Conservation (phyloP, 2,888 invertebrate species). For the Hypercompe scribonia region DNA sequence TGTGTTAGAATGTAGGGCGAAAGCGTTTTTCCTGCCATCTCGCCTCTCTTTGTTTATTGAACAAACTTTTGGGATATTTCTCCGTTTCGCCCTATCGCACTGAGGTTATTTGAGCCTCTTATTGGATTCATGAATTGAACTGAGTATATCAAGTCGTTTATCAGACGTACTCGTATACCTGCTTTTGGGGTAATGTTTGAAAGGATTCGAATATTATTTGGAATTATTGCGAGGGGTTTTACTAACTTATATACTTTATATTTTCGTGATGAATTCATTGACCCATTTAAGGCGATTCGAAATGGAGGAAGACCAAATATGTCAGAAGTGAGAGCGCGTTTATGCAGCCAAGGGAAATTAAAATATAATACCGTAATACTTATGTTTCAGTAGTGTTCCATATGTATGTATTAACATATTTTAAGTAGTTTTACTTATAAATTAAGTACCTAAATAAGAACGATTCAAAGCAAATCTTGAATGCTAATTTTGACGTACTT, state of each 20-base stretch:
- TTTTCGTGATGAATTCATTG: background rate
- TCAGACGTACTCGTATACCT: constrained; percentile 50
- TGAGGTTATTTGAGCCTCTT: constrained; percentile 51
- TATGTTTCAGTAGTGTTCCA: background rate
- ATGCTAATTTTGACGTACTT: too few relatives aligned
- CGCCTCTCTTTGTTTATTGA: constrained; percentile 62
- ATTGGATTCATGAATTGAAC: constrained; percentile 56
- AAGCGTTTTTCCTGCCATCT: constrained; percentile 65
- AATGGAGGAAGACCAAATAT: background rate
- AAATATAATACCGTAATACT: background rate
- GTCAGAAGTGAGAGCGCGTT: background rate
- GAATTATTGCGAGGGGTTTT: constrained; percentile 10
- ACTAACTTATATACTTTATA: background rate
- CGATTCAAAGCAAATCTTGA: too few relatives aligned
- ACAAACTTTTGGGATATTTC: constrained; percentile 58
- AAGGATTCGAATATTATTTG: constrained; percentile 29
- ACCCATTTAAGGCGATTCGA: background rate
- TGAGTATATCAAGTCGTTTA: constrained; percentile 56
- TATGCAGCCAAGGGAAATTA: background rate
- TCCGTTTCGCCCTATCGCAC: constrained; percentile 48
- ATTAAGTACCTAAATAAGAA: too few relatives aligned
- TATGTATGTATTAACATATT: too few relatives aligned
- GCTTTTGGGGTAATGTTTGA: constrained; percentile 34
- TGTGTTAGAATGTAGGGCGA: constrained; percentile 69
- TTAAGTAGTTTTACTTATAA: too few relatives aligned